phyloP scores from a whole-genome alignment of 1,140 invertebrate genomes.

The Penaeus japonicus region DNA sequence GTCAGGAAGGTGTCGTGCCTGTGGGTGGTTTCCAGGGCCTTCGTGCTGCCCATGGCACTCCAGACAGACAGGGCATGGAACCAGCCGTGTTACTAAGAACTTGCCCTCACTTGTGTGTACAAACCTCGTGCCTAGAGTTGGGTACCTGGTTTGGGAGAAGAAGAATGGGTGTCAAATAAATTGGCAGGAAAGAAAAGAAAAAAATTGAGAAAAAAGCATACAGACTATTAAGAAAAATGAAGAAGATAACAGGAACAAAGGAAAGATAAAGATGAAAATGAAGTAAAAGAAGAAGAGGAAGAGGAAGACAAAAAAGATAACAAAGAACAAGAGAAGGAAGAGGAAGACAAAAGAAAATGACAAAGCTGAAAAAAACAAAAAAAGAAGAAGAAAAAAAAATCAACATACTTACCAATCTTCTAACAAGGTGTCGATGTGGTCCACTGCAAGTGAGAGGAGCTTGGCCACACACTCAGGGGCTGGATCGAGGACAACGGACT shows the following conservation, averaged over 20 bases:
- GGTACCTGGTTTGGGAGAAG: constrained; percentile 45
- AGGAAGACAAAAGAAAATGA: too few relatives aligned
- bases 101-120: constrained; percentile 96
- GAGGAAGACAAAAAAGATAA: too few relatives aligned
- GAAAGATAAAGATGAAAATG: not conserved
- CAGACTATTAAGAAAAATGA: too few relatives aligned
- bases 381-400: too few relatives aligned
- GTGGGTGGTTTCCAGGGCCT: constrained; percentile 45
- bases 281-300: too few relatives aligned
- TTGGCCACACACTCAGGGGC: constrained; percentile 82
- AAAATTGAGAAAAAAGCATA: too few relatives aligned
- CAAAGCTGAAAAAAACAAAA: too few relatives aligned
- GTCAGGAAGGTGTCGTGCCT: constrained; percentile 48
- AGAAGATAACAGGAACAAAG: not conserved
- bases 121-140: constrained; percentile 84
- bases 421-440: constrained; percentile 94
- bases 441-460: constrained; percentile 88
- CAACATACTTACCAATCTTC: constrained; percentile 90
- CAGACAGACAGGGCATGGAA: constrained; percentile 90
- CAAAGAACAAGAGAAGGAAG: too few relatives aligned
- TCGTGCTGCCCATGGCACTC: constrained; percentile 64
- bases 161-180: constrained; percentile 58
- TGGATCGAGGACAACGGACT: constrained; percentile 75
- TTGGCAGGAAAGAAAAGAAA: not conserved
- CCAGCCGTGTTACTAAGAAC: constrained; percentile 91